Evolutionary conservation across 2,797 vertebrate genomes (phyloP).

Genomic region (Melanogrammus aeglefinus): DNA sequence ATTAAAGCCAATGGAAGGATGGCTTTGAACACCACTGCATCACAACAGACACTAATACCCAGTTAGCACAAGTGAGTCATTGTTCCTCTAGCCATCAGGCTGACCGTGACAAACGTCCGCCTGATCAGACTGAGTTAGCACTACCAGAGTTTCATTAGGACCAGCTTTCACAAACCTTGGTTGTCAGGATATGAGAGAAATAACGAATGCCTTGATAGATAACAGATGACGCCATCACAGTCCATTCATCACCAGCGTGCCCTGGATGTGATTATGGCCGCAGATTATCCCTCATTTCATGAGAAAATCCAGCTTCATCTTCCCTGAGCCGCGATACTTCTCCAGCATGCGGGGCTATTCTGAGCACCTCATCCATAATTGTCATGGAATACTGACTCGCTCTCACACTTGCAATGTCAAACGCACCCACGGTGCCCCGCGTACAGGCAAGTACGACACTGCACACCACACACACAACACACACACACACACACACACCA

Average conservation of each 20-base stretch:
- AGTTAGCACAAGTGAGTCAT: not conserved
- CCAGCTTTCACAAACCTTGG: not conserved
- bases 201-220: conserved; percentile 4
- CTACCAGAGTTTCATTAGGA: not conserved
- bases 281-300: conserved; percentile 13
- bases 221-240: conserved; percentile 12
- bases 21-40: not conserved
- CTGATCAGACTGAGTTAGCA: not conserved
- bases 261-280: conserved; percentile 3
- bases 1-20: not conserved
- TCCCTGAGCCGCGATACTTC: not conserved
- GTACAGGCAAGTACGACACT: too few relatives aligned
- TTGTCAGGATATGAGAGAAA: not conserved
- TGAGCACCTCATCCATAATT: conserved; percentile 17
- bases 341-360: not conserved
- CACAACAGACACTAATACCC: too few relatives aligned
- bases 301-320: conserved; percentile 11
- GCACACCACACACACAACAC: too few relatives aligned
- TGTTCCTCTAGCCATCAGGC: not conserved
- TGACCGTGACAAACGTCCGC: not conserved
- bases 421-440: not conserved
- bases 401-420: not conserved
- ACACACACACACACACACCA: too few relatives aligned
- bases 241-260: not conserved
- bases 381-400: conserved; percentile 26